These are phyloP conservation scores for Ostrea edulis DNA, from an alignment of 1,140 invertebrate genomes.

Conservation along the genomic window DNA sequence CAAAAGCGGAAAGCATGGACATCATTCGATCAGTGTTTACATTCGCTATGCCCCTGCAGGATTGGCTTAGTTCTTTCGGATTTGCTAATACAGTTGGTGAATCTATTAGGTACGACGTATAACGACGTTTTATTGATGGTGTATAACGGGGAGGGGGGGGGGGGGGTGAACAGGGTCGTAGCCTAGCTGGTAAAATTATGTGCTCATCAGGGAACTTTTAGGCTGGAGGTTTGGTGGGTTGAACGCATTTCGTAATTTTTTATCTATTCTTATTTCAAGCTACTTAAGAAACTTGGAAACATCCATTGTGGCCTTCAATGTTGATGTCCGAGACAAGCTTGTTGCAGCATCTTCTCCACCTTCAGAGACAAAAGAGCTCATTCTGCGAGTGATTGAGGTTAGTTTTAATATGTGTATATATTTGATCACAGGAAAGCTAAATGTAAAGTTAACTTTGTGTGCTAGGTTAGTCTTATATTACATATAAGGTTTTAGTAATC, in stretches of 20 bases:
- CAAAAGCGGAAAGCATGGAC: background rate
- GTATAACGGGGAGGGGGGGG: no score
- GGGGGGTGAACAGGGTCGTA: no score
- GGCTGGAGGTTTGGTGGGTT: no score
- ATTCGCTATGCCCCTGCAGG: background rate
- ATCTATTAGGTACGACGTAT: background rate
- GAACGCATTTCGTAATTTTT: no score
- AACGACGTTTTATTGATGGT: no score
- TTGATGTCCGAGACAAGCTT: conserved; percentile 1
- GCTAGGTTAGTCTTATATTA: background rate
- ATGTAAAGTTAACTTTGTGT: background rate
- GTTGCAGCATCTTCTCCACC: background rate
- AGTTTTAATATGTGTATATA: background rate
- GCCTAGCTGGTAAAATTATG: no score
- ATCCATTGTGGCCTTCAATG: conserved; percentile 1
- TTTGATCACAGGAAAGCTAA: background rate
- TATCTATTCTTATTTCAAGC: background rate
- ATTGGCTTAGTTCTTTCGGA: background rate
- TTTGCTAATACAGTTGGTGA: background rate
- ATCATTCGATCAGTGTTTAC: conserved; percentile 13
- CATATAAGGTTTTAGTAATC: background rate
- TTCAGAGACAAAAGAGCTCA: background rate
- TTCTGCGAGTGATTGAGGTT: conserved; percentile 20
- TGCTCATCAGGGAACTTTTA: no score
- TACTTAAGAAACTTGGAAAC: background rate